Evolutionary conservation across 2,888 invertebrate genomes (phyloP).

Genomic region (Halictus quadricinctus): DNA sequence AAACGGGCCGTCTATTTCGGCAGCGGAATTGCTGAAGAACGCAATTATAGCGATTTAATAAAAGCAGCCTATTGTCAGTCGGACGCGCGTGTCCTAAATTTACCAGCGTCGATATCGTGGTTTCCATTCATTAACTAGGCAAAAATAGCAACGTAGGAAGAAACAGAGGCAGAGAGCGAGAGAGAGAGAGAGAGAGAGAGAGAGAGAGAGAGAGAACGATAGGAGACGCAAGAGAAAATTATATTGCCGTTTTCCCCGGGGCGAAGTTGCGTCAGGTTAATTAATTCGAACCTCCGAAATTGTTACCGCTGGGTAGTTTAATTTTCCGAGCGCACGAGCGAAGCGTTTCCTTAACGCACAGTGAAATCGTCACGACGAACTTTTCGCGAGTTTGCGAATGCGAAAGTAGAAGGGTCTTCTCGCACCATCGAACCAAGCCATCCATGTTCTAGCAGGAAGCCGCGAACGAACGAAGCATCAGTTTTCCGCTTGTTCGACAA

Average conservation of each 20-base stretch:
- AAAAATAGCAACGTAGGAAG: conserved; percentile 22
- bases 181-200: background rate
- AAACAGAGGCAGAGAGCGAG: background rate
- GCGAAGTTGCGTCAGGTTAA: conserved; percentile 26
- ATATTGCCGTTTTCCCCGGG: conserved; percentile 19
- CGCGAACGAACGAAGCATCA: too few species aligned
- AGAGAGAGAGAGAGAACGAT: background rate
- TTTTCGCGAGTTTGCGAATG: background rate
- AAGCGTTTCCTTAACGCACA: conserved; percentile 26
- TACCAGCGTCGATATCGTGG: conserved; percentile 54
- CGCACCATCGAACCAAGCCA: background rate
- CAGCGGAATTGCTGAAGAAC: conserved; percentile 8
- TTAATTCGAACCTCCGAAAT: conserved; percentile 28
- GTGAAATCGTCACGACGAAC: background rate
- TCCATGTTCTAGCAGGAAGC: background rate
- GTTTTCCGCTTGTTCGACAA: background rate
- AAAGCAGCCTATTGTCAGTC: conserved; percentile 37
- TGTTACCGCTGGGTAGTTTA: conserved; percentile 34
- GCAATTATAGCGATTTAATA: conserved; percentile 47
- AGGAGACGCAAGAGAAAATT: conserved; percentile 18
- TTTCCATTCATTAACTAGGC: conserved; percentile 47
- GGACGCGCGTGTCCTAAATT: conserved; percentile 13
- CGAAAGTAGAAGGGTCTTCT: background rate
- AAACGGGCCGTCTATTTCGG: background rate
- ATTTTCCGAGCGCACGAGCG: conserved; percentile 31